Base-by-base conservation (phyloP, 2,797 vertebrate genomes). In the Dicrostonyx torquatus region DNA sequence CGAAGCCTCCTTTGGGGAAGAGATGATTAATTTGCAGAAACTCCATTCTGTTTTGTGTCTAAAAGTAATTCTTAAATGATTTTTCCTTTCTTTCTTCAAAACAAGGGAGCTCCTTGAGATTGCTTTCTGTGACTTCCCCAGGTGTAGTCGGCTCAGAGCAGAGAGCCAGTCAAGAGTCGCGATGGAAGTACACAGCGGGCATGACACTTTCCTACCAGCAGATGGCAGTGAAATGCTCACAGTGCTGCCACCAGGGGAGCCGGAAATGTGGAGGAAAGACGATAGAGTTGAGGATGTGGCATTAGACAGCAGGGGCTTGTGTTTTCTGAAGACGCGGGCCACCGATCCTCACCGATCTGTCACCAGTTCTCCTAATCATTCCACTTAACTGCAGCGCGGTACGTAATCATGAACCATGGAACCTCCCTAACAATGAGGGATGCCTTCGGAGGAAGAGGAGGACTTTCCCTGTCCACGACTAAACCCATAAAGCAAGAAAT, bases 181-280 rank as follows among this genome's bases (percentile, higher is more conserved):
- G 0, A 7, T 11, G 31, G 50, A 60, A 40, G 15, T 5, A 4
- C 58, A 9, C 29, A 7, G 20, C 15, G 43, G 29, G 6, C 66
- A 1, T 60, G 45, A 34, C 72, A 37, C 45, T 14, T 85, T 79
- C 14, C 10, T 2, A 10, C 96, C 97, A 97, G 95, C 72, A 97
- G 97, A 95, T 95, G 97, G 96, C 95, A 95, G 95, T 90, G 66
- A 77, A 68, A 43, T 2, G 22, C 37, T 76, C 24, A 34, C 13
- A 1, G 0, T 14, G 9, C 9, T 17, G 22, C 45, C 18, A 0
- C 34, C 4, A 9, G 20, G 29, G 22, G 12, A 34, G n/a, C 20
- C 31, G 62, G 50, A 82, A 85, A 50, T 13, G 2, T 26, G 76
- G 22, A 58, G 84, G 50, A 82, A 48, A 55, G 12, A 18, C 6